Conservation (phyloP, 2,113 vertebrate species). For the Numenius arquata region DNA sequence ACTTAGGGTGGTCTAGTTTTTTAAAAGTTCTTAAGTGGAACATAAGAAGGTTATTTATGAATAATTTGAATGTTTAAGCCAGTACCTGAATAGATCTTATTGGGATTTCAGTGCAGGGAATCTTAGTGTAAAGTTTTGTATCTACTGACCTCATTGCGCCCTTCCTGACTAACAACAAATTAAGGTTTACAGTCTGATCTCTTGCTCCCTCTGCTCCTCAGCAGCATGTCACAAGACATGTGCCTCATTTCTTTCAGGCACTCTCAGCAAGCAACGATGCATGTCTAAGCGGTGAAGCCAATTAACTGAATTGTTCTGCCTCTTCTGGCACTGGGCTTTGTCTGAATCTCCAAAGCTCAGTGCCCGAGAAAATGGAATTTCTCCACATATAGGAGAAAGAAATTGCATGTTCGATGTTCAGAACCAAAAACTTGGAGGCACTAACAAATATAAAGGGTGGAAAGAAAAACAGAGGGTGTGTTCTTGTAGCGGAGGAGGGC, state of each 20-base stretch:
- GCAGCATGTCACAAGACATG: background rate
- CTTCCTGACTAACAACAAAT: background rate
- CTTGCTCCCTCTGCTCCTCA: background rate
- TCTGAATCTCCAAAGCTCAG: background rate
- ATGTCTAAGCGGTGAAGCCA: background rate
- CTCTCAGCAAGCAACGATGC: background rate
- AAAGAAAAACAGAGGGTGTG: background rate
- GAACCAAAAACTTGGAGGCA: background rate
- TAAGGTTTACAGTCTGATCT: background rate
- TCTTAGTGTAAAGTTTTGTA: background rate
- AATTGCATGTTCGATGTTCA: background rate
- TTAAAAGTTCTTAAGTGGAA: background rate
- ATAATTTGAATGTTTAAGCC: background rate
- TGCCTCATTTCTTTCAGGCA: background rate
- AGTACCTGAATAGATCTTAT: background rate
- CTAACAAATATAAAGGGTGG: background rate
- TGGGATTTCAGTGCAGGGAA: background rate
- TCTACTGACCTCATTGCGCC: background rate
- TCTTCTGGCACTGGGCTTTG: background rate
- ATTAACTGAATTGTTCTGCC: background rate
- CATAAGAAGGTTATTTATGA: background rate
- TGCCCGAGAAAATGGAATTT: background rate
- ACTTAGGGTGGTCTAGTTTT: background rate
- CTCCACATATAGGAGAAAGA: background rate
- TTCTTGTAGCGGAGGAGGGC: background rate